Evolutionary conservation across 2,797 vertebrate genomes (phyloP).

Genomic region (Siniperca obscura): DNA sequence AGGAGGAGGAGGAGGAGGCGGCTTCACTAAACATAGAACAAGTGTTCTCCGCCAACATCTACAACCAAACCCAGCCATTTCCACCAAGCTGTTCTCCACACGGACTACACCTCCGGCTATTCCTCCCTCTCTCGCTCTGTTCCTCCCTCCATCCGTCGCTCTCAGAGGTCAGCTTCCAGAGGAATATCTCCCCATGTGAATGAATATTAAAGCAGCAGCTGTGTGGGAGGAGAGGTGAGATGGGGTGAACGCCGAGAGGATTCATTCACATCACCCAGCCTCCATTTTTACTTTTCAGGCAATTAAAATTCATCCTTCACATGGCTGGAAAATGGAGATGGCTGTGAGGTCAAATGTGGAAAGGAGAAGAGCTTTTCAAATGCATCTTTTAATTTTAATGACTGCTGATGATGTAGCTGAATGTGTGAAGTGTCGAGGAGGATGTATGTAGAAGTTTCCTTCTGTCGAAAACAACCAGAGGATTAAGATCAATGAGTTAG

Average conservation of each 20-base stretch:
- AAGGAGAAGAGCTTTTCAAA: conserved; percentile 17
- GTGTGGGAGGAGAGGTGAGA: conserved; percentile 63
- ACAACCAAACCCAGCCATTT: conserved; percentile 25
- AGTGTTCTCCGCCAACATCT: conserved; percentile 35
- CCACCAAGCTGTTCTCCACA: conserved; percentile 35
- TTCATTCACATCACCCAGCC: conserved; percentile 39
- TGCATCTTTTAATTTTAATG: conserved; percentile 31
- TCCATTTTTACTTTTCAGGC: conserved; percentile 44
- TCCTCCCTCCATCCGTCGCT: not conserved
- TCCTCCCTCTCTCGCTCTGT: not conserved
- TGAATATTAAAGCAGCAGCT: conserved; percentile 57
- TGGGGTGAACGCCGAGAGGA: conserved; percentile 49
- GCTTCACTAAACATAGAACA: conserved; percentile 45
- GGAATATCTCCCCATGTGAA: conserved; percentile 32
- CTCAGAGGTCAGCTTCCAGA: conserved; percentile 29
- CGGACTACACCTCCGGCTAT: conserved; percentile 32
- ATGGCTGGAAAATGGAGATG: conserved; percentile 40
- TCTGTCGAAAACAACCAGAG: not conserved
- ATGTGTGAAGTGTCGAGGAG: conserved; percentile 6
- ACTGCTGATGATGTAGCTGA: conserved; percentile 27
- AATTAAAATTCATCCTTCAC: conserved; percentile 56
- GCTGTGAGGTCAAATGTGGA: conserved; percentile 31
- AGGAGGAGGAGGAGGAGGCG: conserved; percentile 17
- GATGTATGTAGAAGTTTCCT: not conserved
- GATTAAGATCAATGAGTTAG: not conserved